Evolutionary conservation across 2,797 vertebrate genomes (phyloP).

Genomic region (Ctenopoma multispine): DNA sequence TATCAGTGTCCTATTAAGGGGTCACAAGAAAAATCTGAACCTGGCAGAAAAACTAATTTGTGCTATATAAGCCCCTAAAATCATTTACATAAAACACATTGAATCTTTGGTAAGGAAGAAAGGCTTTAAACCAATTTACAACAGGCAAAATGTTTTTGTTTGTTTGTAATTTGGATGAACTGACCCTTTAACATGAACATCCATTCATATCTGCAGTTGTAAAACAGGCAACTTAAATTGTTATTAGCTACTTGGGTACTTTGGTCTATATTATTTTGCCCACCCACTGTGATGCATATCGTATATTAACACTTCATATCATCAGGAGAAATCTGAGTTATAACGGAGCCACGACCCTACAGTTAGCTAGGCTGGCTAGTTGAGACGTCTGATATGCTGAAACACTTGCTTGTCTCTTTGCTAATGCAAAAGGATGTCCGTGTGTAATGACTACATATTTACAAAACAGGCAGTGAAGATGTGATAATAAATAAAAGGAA

Average conservation of each 20-base stretch:
- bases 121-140: neutral
- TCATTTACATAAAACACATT: neutral
- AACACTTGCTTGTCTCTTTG: constrained; percentile 21
- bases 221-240: neutral
- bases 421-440: constrained; percentile 24
- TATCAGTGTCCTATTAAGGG: too few relatives aligned
- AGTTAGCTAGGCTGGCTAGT: constrained; percentile 20
- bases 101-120: neutral
- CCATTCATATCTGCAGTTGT: neutral
- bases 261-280: constrained; percentile 13
- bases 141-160: neutral
- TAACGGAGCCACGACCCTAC: constrained; percentile 3
- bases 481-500: constrained; percentile 55
- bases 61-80: neutral
- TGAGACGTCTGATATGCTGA: constrained; percentile 25
- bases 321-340: constrained; percentile 18
- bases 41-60: too few relatives aligned
- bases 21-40: too few relatives aligned
- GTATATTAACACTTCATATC: constrained; percentile 3
- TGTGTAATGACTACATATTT: constrained; percentile 44
- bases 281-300: constrained; percentile 1
- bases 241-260: neutral
- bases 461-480: constrained; percentile 30
- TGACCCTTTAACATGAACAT: neutral
- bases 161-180: neutral